These are phyloP conservation scores for Hormiphora californensis DNA, from an alignment of 37 sponge, comb jelly and placozoan species.

Conservation along the genomic window DNA sequence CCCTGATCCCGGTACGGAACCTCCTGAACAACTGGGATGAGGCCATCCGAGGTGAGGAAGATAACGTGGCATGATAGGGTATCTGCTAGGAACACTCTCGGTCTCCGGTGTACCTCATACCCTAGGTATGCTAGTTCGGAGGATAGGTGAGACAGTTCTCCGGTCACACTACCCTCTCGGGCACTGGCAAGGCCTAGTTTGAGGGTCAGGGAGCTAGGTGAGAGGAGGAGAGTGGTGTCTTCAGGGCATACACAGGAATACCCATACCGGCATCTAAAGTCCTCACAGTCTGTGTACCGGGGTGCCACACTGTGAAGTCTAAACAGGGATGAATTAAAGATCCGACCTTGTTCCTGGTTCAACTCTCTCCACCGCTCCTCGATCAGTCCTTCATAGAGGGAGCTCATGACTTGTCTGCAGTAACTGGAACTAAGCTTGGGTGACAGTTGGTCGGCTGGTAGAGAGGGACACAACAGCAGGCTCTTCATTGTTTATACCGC, in stretches of 20 bases:
- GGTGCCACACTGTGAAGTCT: neutral
- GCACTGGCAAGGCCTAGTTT: neutral
- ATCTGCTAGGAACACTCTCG: neutral
- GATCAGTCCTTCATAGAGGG: conserved; percentile 18
- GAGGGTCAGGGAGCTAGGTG: neutral
- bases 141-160: neutral
- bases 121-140: conserved; percentile 16
- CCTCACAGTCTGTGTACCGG: neutral
- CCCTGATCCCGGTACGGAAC: neutral
- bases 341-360: neutral
- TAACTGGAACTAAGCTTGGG: conserved; percentile 15
- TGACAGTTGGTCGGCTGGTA: neutral
- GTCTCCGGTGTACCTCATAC: conserved; percentile 29
- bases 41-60: neutral
- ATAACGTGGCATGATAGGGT: neutral
- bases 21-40: neutral
- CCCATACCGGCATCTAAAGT: neutral
- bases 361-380: neutral
- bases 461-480: conserved; percentile 31
- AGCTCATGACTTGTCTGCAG: neutral
- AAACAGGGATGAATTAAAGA: neutral
- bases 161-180: neutral
- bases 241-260: neutral
- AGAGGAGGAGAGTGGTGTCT: neutral
- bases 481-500: too few relatives aligned